Evolutionary conservation across 1,140 invertebrate species (phyloP).

Genomic region (Uloborus diversus): DNA sequence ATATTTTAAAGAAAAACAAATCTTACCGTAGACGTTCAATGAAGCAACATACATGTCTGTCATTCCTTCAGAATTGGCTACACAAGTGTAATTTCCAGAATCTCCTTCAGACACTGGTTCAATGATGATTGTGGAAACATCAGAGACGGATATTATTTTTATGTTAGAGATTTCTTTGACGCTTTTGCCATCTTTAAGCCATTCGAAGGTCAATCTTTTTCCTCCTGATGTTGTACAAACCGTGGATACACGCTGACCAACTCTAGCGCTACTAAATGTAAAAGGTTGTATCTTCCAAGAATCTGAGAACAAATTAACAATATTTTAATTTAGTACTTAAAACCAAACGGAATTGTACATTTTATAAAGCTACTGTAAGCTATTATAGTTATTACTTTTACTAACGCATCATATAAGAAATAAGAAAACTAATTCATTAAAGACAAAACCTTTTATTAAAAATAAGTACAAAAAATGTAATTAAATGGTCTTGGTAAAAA

Average conservation of each 20-base stretch:
- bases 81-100: constrained; percentile 43
- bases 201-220: constrained; percentile 60
- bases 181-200: constrained; percentile 64
- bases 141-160: constrained; percentile 8
- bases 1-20: not conserved
- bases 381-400: too few relatives aligned
- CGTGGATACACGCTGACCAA: constrained; percentile 29
- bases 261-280: not conserved
- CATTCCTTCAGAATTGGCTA: constrained; percentile 13
- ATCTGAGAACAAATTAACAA: constrained; percentile 11
- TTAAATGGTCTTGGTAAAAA: too few relatives aligned
- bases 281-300: constrained; percentile 45
- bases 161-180: constrained; percentile 60
- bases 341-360: too few relatives aligned
- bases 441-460: not conserved
- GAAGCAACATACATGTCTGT: constrained; percentile 1
- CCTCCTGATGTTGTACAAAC: constrained; percentile 25
- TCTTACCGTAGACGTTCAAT: constrained; percentile 30
- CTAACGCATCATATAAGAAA: too few relatives aligned
- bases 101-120: constrained; percentile 28
- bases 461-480: not conserved
- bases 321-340: not conserved
- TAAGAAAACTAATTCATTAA: too few relatives aligned
- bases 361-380: too few relatives aligned
- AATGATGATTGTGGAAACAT: constrained; percentile 42